Evolutionary conservation across 1,140 invertebrate species (phyloP), one percentile per base, ranked within the genome.

Genomic region (Drosophila sp.): DNA sequence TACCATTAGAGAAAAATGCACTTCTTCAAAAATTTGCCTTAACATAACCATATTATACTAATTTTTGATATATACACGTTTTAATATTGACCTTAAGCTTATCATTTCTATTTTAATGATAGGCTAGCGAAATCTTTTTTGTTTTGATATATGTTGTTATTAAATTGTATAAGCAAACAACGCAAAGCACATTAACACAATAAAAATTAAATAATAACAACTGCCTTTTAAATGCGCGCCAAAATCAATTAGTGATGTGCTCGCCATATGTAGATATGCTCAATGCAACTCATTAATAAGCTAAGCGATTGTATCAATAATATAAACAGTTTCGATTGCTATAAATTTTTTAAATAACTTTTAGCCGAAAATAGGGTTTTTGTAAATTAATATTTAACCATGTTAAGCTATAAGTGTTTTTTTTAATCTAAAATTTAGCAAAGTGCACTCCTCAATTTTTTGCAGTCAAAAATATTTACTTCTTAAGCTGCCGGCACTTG

Each of bases 51-150:
- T 65, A 65, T 78, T 78, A 62, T 78, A 78, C 64, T 71, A 71
- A 78, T 75, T 78, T 78, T 78, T 78, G 66, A 78, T 78, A 78
- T 71, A 71, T 72, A 78, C 76, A 62, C 58, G 41, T 76, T 78
- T 75, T 67, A 66, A 63, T 48, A 71, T 56, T 61, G 62, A 66
- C 53, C 51, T 59, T 70, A 57, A 50, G 66, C 54, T 43, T 50
- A 75, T 75, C 75, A 75, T 77, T 77, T 77, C 45, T 74, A 70
- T 63, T 56, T 48, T 43, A 73, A 73, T 73, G 65, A 73, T 73
- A 69, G 50, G 56, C 65, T 16, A 67, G 9, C 54, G 45, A 56
- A 67, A 74, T 69, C 43, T 73, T 58, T 73, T 69, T 77, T 38
- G 61, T 74, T 74, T 61, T 34, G 14, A 63, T 53, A 77, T 77